Conservation (phyloP, 2,797 vertebrate species). For the Harpagifer antarcticus region DNA sequence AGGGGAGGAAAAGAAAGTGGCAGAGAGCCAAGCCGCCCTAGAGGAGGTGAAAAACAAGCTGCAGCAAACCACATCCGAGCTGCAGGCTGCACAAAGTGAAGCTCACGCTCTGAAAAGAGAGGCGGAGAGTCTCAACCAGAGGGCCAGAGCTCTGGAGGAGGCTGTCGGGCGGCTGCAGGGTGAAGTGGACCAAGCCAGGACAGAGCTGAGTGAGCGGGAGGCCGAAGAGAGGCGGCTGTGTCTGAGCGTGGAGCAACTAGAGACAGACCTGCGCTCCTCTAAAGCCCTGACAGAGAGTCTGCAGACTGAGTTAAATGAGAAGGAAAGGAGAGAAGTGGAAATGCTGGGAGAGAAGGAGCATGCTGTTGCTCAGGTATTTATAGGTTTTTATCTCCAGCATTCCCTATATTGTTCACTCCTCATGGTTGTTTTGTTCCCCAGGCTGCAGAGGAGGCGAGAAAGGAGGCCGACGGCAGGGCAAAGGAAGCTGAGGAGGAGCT, state of each 20-base stretch:
- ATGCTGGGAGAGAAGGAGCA: constrained; percentile 92
- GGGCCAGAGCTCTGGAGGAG: constrained; percentile 83
- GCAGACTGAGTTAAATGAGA: constrained; percentile 87
- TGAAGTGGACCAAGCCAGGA: constrained; percentile 79
- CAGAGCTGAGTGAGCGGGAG: constrained; percentile 85
- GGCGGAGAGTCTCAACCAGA: constrained; percentile 79
- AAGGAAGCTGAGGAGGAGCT: constrained; percentile 86
- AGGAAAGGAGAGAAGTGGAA: constrained; percentile 91
- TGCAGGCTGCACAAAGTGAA: constrained; percentile 75
- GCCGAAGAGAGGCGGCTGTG: constrained; percentile 86
- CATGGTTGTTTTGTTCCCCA: constrained; percentile 57
- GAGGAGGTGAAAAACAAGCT: constrained; percentile 84
- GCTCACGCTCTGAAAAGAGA: constrained; percentile 81
- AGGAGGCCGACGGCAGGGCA: constrained; percentile 85
- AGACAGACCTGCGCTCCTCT: constrained; percentile 91
- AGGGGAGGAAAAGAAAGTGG: constrained; percentile 79
- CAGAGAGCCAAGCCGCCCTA: constrained; percentile 77
- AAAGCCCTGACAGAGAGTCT: constrained; percentile 88
- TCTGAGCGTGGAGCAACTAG: constrained; percentile 90
- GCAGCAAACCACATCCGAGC: constrained; percentile 71
- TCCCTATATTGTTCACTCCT: no score
- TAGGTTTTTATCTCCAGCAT: neutral
- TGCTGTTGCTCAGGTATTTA: constrained; percentile 84
- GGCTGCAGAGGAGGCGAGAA: constrained; percentile 89
- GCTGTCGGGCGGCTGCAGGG: constrained; percentile 84